These are phyloP conservation scores for Pharmacophagus antenor DNA, from an alignment of 2,888 invertebrate species.

Conservation along the genomic window DNA sequence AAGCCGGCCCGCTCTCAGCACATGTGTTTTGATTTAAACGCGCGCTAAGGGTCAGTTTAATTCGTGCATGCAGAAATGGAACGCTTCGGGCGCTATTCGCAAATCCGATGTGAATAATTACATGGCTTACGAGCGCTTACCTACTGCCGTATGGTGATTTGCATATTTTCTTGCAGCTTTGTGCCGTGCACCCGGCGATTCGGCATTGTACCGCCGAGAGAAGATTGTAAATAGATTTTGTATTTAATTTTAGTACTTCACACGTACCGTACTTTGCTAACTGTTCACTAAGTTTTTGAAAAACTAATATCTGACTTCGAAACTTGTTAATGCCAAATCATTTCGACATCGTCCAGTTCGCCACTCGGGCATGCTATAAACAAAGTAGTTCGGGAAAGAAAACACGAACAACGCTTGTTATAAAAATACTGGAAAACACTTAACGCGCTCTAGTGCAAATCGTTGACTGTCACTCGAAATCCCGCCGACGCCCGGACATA, in stretches of 20 bases:
- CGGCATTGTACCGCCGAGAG: not conserved
- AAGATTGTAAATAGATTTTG: slow-evolving; percentile 15
- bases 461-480: slow-evolving; percentile 78
- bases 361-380: slow-evolving; percentile 38
- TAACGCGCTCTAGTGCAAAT: slow-evolving; percentile 78
- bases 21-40: slow-evolving; percentile 80
- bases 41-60: slow-evolving; percentile 76
- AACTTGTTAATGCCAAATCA: slow-evolving; percentile 7
- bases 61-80: slow-evolving; percentile 68
- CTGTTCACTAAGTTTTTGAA: not conserved
- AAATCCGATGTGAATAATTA: slow-evolving; percentile 81
- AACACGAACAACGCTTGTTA: slow-evolving; percentile 73
- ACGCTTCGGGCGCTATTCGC: slow-evolving; percentile 75
- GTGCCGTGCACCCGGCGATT: slow-evolving; percentile 38
- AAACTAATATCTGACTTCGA: not conserved
- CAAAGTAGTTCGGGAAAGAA: slow-evolving; percentile 50
- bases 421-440: slow-evolving; percentile 76
- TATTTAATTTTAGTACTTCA: slow-evolving; percentile 3
- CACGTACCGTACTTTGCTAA: not conserved
- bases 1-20: slow-evolving; percentile 73
- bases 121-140: slow-evolving; percentile 78
- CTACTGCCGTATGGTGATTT: slow-evolving; percentile 79
- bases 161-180: slow-evolving; percentile 79
- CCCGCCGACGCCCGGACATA: slow-evolving; percentile 62
- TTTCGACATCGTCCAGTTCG: slow-evolving; percentile 3